Percentiles rank a stretch among this genome's conserved stretches.
Evolutionary conservation across 2,797 vertebrate genomes (phyloP).

Genomic region (Anguilla pacifica): DNA sequence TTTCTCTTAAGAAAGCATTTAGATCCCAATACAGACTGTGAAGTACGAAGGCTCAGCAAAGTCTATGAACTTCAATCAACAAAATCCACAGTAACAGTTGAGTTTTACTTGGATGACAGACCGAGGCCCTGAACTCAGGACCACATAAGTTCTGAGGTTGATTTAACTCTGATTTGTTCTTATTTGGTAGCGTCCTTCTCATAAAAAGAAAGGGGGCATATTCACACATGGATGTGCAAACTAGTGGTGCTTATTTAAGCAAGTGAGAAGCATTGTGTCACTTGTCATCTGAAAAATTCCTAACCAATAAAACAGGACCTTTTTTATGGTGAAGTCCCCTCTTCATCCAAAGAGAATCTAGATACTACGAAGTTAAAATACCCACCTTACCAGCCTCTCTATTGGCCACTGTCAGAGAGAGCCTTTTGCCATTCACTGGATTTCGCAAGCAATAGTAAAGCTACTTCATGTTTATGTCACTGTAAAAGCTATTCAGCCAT

Average conservation of each 20-base stretch:
- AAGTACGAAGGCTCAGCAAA: neutral
- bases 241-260: neutral
- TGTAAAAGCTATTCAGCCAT: conserved; percentile 12
- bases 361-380: neutral
- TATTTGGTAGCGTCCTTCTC: neutral
- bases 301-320: neutral
- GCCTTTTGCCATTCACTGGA: neutral
- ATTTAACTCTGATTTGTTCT: neutral
- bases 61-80: neutral
- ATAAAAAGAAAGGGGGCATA: neutral
- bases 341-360: neutral
- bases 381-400: neutral
- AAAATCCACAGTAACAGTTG: neutral
- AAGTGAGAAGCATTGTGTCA: neutral
- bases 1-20: neutral
- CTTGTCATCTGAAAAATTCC: neutral
- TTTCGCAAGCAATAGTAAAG: conserved; percentile 10
- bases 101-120: neutral
- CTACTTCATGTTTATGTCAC: conserved; percentile 9
- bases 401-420: neutral
- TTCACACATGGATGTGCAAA: neutral
- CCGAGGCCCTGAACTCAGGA: neutral
- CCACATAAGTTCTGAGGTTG: neutral
- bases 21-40: neutral
- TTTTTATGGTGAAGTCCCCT: neutral